A percentile compares a stretch with the other conserved stretches of the same genome.
Evolutionary conservation across 2,888 invertebrate genomes (phyloP).

Genomic region (Folsomia manolachei): DNA sequence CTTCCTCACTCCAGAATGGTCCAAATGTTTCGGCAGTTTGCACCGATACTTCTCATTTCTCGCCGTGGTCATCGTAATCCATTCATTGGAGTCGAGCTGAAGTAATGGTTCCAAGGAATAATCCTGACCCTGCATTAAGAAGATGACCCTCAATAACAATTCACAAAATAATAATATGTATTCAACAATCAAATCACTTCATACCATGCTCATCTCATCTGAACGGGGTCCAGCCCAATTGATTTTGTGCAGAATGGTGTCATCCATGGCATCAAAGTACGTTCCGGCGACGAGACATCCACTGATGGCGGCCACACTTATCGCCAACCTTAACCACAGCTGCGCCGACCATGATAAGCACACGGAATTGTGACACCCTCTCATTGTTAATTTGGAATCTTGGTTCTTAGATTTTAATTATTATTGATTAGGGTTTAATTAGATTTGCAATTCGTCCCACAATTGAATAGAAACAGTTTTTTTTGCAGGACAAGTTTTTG

Average conservation of each 20-base stretch:
- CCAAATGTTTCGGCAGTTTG: constrained; percentile 66
- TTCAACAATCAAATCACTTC: background rate
- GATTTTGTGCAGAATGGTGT: constrained; percentile 73
- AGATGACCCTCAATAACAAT: too few species aligned
- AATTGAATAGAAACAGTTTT: too few species aligned
- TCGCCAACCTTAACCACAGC: too few species aligned
- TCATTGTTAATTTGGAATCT: too few species aligned
- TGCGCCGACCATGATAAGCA: background rate
- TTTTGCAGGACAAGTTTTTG: too few species aligned
- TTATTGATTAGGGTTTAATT: too few species aligned
- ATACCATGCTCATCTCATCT: constrained; percentile 30
- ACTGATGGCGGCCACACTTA: too few species aligned
- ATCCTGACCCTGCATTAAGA: background rate
- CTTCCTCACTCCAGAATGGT: constrained; percentile 52
- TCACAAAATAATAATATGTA: background rate
- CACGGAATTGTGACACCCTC: too few species aligned
- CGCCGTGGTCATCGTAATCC: constrained; percentile 68
- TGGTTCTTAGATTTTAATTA: too few species aligned
- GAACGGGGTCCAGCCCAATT: constrained; percentile 67
- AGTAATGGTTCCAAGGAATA: constrained; percentile 17
- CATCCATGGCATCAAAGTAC: constrained; percentile 74
- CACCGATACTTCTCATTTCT: constrained; percentile 82
- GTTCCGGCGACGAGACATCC: constrained; percentile 11
- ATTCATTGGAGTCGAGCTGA: constrained; percentile 61
- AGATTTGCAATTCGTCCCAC: too few species aligned